Base-by-base conservation (phyloP, 1,140 invertebrate genomes). In the Micrasema minimum region DNA sequence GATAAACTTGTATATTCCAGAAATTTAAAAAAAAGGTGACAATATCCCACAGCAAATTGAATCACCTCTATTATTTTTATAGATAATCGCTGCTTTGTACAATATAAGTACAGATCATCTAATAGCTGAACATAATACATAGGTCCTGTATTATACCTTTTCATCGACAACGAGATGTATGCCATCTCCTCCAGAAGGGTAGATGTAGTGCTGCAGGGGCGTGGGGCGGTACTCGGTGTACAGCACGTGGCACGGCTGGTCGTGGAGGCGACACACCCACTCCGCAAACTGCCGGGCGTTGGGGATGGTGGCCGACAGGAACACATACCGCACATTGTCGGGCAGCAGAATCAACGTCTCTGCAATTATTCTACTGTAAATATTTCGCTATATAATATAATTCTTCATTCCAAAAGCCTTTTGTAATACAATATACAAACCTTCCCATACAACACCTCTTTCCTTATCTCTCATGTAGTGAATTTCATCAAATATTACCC, bases 381-480 rank as follows among this genome's bases (percentile, higher is more conserved):
- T n/a, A n/a, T n/a, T n/a, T n/a, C n/a, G n/a, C n/a, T n/a, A n/a
- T n/a, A n/a, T n/a, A n/a, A n/a, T n/a, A n/a, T n/a, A n/a, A n/a
- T n/a, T n/a, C n/a, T n/a, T n/a, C n/a, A n/a, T n/a, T n/a, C n/a
- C n/a, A n/a, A n/a, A n/a, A n/a, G n/a, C n/a, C n/a, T n/a, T n/a
- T n/a, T n/a, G n/a, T n/a, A n/a, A n/a, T n/a, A n/a, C n/a, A n/a
- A 31, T 4, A 31, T 4, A 31, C 26, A 2, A 31, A 84, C 83
- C 83, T 83, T 84, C 97, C 98, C 98, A 99, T 2, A 98, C 98
- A 18, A 99, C 97, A 50, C 98, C 98, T 83, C 98, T 87, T 82
- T 99, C 97, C 86, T 98, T 99, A 78, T 99, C 97, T 80, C 98
- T 87, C 98, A 99, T 99, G 80, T 99, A 99, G 86, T 99, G 98